These are phyloP conservation scores for Trichonephila clavata DNA, from an alignment of 1,140 invertebrate genomes.

Conservation along the genomic window DNA sequence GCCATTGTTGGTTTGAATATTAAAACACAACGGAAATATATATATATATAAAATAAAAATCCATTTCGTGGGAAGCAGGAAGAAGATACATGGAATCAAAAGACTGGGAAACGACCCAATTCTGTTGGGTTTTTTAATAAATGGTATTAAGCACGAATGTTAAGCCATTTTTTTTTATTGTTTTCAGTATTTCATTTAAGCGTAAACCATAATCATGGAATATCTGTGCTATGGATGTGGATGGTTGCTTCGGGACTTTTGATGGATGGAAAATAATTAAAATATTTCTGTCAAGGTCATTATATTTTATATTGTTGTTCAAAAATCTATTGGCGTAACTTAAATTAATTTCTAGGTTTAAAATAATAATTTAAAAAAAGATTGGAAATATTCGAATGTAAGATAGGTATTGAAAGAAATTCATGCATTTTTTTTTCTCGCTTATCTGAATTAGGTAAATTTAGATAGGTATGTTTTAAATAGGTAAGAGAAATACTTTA, in stretches of 20 bases:
- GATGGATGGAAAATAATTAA: background rate
- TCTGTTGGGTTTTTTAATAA: background rate
- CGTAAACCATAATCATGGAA: background rate
- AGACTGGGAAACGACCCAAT: background rate
- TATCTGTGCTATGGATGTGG: background rate
- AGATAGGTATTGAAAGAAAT: too few relatives aligned
- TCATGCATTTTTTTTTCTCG: too few relatives aligned
- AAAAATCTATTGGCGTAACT: too few relatives aligned
- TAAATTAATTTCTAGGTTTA: too few relatives aligned
- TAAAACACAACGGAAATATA: background rate
- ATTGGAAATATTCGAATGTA: too few relatives aligned
- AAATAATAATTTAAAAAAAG: too few relatives aligned
- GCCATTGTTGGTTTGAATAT: background rate
- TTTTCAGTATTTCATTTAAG: background rate
- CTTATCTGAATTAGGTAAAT: too few relatives aligned
- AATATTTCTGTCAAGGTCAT: background rate
- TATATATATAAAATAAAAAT: constrained; percentile 13
- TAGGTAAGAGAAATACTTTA: too few relatives aligned
- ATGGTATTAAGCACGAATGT: too few relatives aligned
- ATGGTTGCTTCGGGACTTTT: background rate
- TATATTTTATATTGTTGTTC: too few relatives aligned
- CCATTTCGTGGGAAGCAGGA: constrained; percentile 13
- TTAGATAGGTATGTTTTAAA: too few relatives aligned
- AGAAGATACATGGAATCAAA: background rate
- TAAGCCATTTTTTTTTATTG: background rate